Conservation (phyloP, 2,888 invertebrate genomes). For the Microplitis manilae region DNA sequence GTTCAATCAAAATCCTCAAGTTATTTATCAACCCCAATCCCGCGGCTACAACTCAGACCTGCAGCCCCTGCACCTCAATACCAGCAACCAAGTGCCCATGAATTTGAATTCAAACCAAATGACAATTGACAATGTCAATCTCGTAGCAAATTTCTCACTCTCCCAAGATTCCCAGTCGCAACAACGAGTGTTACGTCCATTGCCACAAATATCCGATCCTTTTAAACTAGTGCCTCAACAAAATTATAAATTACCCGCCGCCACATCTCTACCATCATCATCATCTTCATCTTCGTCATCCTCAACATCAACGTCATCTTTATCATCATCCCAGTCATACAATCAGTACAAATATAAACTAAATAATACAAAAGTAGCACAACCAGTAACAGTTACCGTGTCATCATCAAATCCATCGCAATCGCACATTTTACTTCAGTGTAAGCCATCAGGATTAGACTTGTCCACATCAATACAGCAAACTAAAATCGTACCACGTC, state of each 20-base stretch:
- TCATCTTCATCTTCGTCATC: neutral
- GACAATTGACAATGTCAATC: constrained; percentile 47
- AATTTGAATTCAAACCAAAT: constrained; percentile 43
- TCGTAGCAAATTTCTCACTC: constrained; percentile 57
- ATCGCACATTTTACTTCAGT: constrained; percentile 63
- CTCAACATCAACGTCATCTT: neutral
- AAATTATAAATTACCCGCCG: constrained; percentile 64
- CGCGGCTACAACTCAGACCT: constrained; percentile 53
- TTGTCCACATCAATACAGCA: constrained; percentile 64
- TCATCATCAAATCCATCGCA: constrained; percentile 60
- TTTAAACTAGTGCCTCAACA: constrained; percentile 63
- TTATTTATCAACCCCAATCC: constrained; percentile 56
- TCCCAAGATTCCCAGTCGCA: constrained; percentile 53
- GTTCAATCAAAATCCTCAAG: constrained; percentile 58
- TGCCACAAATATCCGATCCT: constrained; percentile 59
- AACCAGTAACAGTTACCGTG: constrained; percentile 60
- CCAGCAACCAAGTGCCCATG: constrained; percentile 53
- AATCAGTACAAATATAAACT: constrained; percentile 63
- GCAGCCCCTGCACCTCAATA: constrained; percentile 58
- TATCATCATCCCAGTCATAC: constrained; percentile 45
- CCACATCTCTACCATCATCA: constrained; percentile 25
- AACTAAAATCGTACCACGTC: constrained; percentile 64
- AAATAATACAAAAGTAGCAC: constrained; percentile 49
- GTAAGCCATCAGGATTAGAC: constrained; percentile 65
- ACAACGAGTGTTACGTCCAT: constrained; percentile 57